phyloP scores from a whole-genome alignment of 2,888 invertebrate species.

The Limnephilus lunatus region DNA sequence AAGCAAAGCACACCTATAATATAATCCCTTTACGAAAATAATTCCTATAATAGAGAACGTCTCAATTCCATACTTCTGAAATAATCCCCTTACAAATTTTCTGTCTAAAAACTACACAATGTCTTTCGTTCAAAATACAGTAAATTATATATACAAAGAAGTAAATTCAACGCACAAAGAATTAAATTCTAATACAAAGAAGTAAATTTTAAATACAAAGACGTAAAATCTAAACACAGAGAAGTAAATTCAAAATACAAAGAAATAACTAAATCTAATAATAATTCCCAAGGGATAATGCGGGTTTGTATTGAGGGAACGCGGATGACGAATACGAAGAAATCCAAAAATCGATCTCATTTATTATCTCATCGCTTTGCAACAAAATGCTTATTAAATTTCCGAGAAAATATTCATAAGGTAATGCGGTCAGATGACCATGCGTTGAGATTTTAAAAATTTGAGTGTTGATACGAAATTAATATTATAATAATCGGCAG shows the following conservation, averaged over 20 bases:
- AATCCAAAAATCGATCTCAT: constrained; percentile 50
- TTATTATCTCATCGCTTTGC: constrained; percentile 44
- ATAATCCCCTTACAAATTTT: constrained; percentile 17
- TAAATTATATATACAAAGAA: not conserved
- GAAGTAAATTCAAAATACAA: not conserved
- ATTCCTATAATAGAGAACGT: not conserved
- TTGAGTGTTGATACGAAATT: too few relatives aligned
- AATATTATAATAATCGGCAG: too few relatives aligned
- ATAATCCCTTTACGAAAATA: not conserved
- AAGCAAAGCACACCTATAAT: not conserved
- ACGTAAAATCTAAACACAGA: not conserved
- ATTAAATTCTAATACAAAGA: not conserved
- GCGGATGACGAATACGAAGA: constrained; percentile 42
- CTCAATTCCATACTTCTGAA: not conserved
- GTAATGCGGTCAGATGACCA: constrained; percentile 50
- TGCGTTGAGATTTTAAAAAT: not conserved
- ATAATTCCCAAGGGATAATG: not conserved
- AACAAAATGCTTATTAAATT: constrained; percentile 59
- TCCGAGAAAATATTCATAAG: constrained; percentile 60
- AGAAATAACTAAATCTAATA: not conserved
- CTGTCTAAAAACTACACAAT: not conserved
- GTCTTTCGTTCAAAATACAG: not conserved
- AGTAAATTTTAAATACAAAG: not conserved
- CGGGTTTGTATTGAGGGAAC: not conserved
- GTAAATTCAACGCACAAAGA: not conserved